Conservation (phyloP, 2,113 vertebrate genomes). For the Pheucticus melanocephalus region DNA sequence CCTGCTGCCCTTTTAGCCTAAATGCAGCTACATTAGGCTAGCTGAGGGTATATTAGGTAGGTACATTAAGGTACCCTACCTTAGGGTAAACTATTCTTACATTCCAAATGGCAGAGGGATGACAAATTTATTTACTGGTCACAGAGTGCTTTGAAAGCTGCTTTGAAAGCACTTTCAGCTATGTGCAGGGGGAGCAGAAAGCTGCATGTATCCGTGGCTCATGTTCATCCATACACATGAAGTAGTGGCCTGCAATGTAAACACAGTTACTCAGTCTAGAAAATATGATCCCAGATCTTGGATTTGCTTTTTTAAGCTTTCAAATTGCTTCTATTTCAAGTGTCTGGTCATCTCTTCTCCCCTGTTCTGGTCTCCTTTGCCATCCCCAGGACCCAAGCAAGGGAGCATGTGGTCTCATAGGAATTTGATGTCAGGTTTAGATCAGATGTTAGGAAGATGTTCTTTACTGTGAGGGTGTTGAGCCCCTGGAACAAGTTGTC, state of each 20-base stretch:
- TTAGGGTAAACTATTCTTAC: neutral
- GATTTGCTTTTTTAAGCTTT: neutral
- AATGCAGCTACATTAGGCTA: neutral
- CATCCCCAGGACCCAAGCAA: accelerated
- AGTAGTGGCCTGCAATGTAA: neutral
- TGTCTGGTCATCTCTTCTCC: neutral
- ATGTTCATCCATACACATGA: neutral
- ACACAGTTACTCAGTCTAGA: neutral
- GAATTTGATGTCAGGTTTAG: neutral
- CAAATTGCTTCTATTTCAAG: neutral
- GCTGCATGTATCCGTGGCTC: accelerated
- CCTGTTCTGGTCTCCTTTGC: neutral
- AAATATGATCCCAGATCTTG: neutral
- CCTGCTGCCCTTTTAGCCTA: neutral
- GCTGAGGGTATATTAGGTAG: neutral
- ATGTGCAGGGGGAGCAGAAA: neutral
- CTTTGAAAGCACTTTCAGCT: neutral
- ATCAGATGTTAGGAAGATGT: neutral
- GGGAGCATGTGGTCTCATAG: accelerated
- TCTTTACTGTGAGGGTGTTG: neutral
- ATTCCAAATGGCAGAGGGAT: neutral
- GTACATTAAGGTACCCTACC: neutral
- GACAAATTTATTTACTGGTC: neutral
- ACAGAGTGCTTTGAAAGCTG: neutral
- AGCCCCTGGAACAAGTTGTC: neutral